Evolutionary conservation across 2,113 vertebrate species (phyloP).

Genomic region (Oreochromis niloticus): DNA sequence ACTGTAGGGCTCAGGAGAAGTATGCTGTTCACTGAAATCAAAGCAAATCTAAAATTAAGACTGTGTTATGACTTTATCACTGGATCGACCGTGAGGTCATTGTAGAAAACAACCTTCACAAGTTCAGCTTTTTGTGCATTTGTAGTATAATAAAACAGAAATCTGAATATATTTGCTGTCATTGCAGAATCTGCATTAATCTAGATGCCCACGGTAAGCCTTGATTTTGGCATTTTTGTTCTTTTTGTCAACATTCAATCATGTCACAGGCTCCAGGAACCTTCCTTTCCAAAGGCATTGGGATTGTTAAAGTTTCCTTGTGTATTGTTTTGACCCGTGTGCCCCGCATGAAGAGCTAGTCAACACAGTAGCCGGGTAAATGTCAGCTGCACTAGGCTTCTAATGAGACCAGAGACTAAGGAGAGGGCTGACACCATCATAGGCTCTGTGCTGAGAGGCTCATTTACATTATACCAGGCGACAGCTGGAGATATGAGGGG

Average conservation of each 20-base stretch:
- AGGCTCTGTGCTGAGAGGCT: conserved; percentile 40
- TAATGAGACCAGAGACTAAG: conserved; percentile 60
- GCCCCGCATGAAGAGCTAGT: conserved; percentile 39
- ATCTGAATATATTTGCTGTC: background rate
- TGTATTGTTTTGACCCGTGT: conserved; percentile 49
- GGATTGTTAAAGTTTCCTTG: background rate
- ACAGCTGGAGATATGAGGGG: conserved; percentile 46
- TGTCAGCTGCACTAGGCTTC: conserved; percentile 52
- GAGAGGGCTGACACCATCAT: conserved; percentile 50
- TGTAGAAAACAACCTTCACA: background rate
- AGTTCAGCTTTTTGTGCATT: background rate
- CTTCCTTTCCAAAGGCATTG: background rate
- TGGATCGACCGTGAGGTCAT: background rate
- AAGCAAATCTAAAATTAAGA: background rate
- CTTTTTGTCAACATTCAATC: background rate
- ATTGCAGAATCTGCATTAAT: background rate
- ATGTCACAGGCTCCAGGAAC: background rate
- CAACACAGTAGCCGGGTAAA: conserved; percentile 49
- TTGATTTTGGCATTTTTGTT: background rate
- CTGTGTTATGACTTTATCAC: background rate
- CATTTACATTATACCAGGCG: conserved; percentile 62
- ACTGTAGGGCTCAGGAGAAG: conserved; percentile 9
- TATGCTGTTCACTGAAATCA: background rate
- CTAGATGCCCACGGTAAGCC: background rate
- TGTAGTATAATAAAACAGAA: background rate